Evolutionary conservation across 2,797 vertebrate species (phyloP).

Genomic region (Hemitrygon akajei): DNA sequence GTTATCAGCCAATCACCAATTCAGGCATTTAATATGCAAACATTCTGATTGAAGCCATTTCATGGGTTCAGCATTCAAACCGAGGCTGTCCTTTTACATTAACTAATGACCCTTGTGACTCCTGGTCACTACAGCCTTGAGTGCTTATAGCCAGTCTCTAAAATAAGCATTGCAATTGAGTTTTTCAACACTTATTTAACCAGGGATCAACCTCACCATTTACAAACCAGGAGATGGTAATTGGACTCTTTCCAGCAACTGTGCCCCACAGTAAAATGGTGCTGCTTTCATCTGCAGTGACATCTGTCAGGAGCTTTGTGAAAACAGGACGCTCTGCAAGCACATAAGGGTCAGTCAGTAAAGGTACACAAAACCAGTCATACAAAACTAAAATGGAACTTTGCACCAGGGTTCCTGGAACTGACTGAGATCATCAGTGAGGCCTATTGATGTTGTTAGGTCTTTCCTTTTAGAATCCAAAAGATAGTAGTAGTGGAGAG

Average conservation of each 20-base stretch:
- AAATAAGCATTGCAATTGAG: too few species aligned
- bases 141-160: too few species aligned
- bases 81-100: neutral
- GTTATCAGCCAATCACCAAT: neutral
- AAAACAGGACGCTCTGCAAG: constrained; percentile 52
- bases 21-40: neutral
- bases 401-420: neutral
- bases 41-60: neutral
- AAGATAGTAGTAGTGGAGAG: neutral
- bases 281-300: constrained; percentile 55
- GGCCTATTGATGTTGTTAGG: neutral
- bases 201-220: constrained; percentile 55
- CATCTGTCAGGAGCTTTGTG: constrained; percentile 52
- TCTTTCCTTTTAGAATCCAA: neutral
- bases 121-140: neutral
- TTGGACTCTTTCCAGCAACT: constrained; percentile 54
- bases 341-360: neutral
- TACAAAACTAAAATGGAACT: neutral
- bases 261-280: constrained; percentile 53
- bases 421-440: neutral
- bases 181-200: neutral
- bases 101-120: neutral
- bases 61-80: neutral
- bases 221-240: constrained; percentile 60
- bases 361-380: neutral